Conservation (phyloP, 2,888 invertebrate genomes). For the Gortyna flavago region DNA sequence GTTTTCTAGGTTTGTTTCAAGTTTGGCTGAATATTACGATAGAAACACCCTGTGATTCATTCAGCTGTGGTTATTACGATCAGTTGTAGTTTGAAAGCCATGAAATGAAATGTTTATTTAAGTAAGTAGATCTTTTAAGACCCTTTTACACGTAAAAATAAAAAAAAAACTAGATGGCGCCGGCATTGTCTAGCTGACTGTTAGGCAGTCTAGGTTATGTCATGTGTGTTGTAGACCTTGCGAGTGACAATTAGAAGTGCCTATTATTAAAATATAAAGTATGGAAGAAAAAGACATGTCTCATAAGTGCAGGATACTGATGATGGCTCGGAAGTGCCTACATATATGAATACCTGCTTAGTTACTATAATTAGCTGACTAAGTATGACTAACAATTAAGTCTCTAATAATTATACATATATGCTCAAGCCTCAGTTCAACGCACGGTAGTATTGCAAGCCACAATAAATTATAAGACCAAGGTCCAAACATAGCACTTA, state of each 20-base stretch:
- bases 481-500: constrained; percentile 46
- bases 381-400: neutral
- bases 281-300: neutral
- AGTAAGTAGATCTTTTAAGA: neutral
- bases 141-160: neutral
- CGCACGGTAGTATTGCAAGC: constrained; percentile 38
- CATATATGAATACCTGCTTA: neutral
- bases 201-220: neutral
- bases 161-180: neutral
- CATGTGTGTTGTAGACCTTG: neutral
- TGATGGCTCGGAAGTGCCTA: neutral
- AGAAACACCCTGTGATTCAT: neutral
- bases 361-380: constrained; percentile 6
- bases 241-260: neutral
- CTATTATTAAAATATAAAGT: neutral
- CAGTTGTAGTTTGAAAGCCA: neutral
- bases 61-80: neutral
- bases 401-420: constrained; percentile 18
- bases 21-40: neutral
- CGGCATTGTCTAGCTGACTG: neutral
- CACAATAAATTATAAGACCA: constrained; percentile 36
- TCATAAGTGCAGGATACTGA: neutral
- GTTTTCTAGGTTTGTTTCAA: no score
- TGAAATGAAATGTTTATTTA: neutral
- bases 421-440: constrained; percentile 40